Base-by-base conservation (phyloP, 2,888 invertebrate genomes). In the Nezara viridula region DNA sequence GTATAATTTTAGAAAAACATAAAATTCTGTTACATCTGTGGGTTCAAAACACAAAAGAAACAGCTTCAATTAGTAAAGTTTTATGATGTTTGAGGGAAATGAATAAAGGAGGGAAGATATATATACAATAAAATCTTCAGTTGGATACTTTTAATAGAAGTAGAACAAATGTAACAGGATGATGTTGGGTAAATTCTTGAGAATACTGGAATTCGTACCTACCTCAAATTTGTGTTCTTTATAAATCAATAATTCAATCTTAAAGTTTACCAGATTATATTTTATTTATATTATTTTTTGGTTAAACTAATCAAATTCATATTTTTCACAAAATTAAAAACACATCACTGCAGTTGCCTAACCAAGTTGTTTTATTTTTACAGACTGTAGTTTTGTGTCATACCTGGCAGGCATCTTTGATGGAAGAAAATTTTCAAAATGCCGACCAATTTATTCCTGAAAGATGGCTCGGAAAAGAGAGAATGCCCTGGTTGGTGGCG, bases 371-470 rank as follows among this genome's bases (percentile, higher is more conserved):
- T 50, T 19, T 86, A 52, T 49, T 66, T 49, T 92, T 92, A 0
- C 92, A 96, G 95, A 96, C 96, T 4, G 95, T 97, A 32, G 95
- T 98, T 44, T 93, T 97, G 47, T 96, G 96, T 88, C 97, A 98
- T 92, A 97, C 96, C 6, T 96, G 96, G 93, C 95, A 96, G n/a
- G 97, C 97, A 1, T 96, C 97, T 91, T 94, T 95, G 89, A 95
- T 95, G 90, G 96, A 96, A 86, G 94, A 94, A 91, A 97, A 97
- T 93, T 98, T 97, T 92, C 94, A 94, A 92, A 93, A 95, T 77
- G 96, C 97, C 9, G 93, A 93, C 32, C 94, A 95, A 91, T 98
- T 95, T 92, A 92, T 94, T 12, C 97, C 97, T 0, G 97, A 97
- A 92, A 94, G 98, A 73, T 98, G 97, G 97, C 92, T 96, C 44